Base-by-base conservation (phyloP, 2,797 vertebrate species). In the Cynodonichthys magdalenae region DNA sequence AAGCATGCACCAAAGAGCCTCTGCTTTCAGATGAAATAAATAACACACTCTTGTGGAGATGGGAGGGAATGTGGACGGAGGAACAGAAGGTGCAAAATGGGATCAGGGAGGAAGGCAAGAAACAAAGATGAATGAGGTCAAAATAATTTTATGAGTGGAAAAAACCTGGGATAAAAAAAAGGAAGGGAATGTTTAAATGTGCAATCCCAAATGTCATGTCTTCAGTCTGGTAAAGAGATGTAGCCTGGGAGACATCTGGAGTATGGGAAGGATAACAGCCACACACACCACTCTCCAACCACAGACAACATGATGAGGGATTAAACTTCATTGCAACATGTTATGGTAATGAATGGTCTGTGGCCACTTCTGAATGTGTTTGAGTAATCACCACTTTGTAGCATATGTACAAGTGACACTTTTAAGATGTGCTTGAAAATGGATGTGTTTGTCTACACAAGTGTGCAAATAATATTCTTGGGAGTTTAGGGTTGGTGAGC, bases 1-100 rank as follows among this genome's bases (percentile, higher is more conserved):
- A 92, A 88, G 84, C 80, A 84, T 86, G 85, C 87, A 82, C 89
- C 84, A 84, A 85, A 82, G 82, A 87, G 80, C 79, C 77, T 72
- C 71, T 79, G 87, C 82, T 86, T 91, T 91, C 90, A 91, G 83
- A 89, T 87, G 80, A 90, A 92, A 92, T 89, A 89, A 91, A 92
- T 85, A 91, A 88, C 87, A 85, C 74, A 80, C 84, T 82, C 78
- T 79, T 63, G 63, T 66, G 74, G 67, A 80, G 68, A 80, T 82
- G 79, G 75, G 63, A 75, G 74, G 70, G 73, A 65, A 59, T 55
- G 69, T 70, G 74, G 58, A 77, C 65, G 68, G 77, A 70, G 64
- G 74, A 84, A 80, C 68, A 75, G 69, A 69, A 76, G 77, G 79
- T 80, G 82, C 80, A 80, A 79, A 73, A 77, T 78, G 66, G 66